Evolutionary conservation across 1,140 invertebrate genomes (phyloP), one percentile per base, ranked within the genome.

Genomic region (Ceratitis capitata): DNA sequence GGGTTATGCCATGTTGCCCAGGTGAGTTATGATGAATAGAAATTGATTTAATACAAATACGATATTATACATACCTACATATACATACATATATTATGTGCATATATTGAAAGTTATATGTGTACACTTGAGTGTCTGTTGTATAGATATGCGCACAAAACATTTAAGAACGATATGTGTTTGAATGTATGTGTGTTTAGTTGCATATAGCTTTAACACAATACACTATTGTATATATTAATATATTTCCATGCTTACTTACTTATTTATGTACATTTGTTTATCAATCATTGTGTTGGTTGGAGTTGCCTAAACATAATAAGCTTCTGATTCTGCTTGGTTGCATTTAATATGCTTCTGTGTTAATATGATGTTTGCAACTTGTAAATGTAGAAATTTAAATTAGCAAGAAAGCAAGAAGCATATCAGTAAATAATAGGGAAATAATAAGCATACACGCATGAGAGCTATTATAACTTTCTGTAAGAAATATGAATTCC

Each of bases 1-100:
- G 29, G 92, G 93, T 42, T 89, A 95, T 74, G 93, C 93, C 26
- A 91, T 92, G 45, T 89, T 93, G 1, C 89, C 93, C 85, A 93
- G 93, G 93, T 92, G 88, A 88, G 89, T 89, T 74, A 42, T 32
- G 19, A 42, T 32, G 19, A 53, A 83, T 12, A 26, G 3, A 19
- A 39, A 74, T 74, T 42, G 35, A 32, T 42, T 42, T 23, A 9
- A 39, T 1, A 6, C 42, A 42, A 2, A n/a, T n/a, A 39, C 42
- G 23, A 47, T 14, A 12, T 23, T 74, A 39, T 35, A 32, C 61
- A 69, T 39, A 69, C 19, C 19, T 74, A 0, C 35, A 47, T 78
- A 23, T 45, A 19, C 23, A 45, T 26, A 19, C 7, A 69, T 35
- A 16, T 69, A 16, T 61, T 16, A 53, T n/a, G 19, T 53, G 19